Percentiles rank a stretch among this genome's conserved stretches.
phyloP scores from a whole-genome alignment of 1,140 invertebrate genomes.

The Aculops lycopersici region DNA sequence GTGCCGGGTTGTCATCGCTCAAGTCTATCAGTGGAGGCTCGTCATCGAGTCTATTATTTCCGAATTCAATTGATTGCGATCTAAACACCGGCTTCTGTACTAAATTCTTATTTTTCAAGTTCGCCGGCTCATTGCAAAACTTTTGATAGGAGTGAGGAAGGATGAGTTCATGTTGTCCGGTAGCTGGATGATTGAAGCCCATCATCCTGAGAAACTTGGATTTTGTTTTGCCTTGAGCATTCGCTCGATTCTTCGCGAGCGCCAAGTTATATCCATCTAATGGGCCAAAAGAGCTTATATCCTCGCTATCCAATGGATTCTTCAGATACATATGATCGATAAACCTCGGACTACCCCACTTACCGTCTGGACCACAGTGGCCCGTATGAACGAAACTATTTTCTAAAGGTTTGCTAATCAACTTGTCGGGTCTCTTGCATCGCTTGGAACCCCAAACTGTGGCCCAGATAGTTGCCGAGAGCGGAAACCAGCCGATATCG shows the following conservation, averaged over 20 bases:
- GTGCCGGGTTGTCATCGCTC: neutral
- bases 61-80: neutral
- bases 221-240: neutral
- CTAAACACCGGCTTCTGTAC: neutral
- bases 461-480: constrained; percentile 25
- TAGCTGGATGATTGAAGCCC: neutral
- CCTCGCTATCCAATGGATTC: constrained; percentile 31
- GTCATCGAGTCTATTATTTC: neutral
- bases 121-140: neutral
- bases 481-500: constrained; percentile 35
- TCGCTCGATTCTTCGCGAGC: neutral
- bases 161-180: neutral
- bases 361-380: constrained; percentile 23
- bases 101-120: neutral
- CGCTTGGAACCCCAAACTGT: constrained; percentile 15
- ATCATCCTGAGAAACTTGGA: neutral
- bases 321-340: constrained; percentile 46
- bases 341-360: constrained; percentile 47
- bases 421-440: constrained; percentile 20
- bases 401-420: constrained; percentile 35
- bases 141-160: neutral
- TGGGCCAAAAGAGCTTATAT: neutral
- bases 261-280: neutral
- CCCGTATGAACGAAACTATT: constrained; percentile 58
- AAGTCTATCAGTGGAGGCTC: neutral